Conservation (phyloP, 2,888 invertebrate genomes). For the Hyposoter dolosus region DNA sequence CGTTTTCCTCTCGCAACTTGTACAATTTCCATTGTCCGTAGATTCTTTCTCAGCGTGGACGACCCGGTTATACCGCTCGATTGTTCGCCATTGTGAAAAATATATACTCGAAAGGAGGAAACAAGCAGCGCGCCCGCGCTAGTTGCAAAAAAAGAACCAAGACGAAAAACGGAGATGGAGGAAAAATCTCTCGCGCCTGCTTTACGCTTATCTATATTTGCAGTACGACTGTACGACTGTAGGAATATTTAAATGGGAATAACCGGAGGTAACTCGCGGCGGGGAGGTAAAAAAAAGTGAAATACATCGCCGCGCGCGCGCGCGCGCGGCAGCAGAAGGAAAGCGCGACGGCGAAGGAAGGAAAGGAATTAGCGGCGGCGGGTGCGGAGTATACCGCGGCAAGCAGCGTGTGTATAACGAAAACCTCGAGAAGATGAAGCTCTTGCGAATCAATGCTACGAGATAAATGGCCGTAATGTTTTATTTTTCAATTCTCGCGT, state of each 20-base stretch:
- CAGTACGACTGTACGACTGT: neutral
- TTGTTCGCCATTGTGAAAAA: conserved; percentile 72
- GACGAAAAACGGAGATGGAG: neutral
- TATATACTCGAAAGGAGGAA: conserved; percentile 67
- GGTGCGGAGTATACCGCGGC: conserved; percentile 49
- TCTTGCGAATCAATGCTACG: conserved; percentile 66
- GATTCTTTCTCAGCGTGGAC: conserved; percentile 54
- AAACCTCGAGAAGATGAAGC: conserved; percentile 64
- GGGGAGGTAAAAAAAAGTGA: conserved; percentile 16
- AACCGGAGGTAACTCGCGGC: neutral
- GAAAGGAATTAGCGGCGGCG: conserved; percentile 40
- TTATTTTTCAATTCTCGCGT: conserved; percentile 60
- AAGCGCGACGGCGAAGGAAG: too few species aligned
- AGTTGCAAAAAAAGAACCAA: conserved; percentile 33
- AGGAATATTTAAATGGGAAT: conserved; percentile 7
- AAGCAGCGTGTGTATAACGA: conserved; percentile 54
- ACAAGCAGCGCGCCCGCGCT: conserved; percentile 50
- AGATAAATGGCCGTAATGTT: conserved; percentile 60
- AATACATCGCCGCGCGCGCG: neutral
- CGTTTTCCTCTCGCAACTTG: conserved; percentile 7
- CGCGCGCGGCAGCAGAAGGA: conserved; percentile 17
- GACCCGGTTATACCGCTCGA: conserved; percentile 69
- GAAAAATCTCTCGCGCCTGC: neutral
- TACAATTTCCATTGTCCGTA: conserved; percentile 67
- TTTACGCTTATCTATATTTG: neutral